Evolutionary conservation across 2,113 vertebrate species (phyloP).

Genomic region (Oncorhynchus nerka): DNA sequence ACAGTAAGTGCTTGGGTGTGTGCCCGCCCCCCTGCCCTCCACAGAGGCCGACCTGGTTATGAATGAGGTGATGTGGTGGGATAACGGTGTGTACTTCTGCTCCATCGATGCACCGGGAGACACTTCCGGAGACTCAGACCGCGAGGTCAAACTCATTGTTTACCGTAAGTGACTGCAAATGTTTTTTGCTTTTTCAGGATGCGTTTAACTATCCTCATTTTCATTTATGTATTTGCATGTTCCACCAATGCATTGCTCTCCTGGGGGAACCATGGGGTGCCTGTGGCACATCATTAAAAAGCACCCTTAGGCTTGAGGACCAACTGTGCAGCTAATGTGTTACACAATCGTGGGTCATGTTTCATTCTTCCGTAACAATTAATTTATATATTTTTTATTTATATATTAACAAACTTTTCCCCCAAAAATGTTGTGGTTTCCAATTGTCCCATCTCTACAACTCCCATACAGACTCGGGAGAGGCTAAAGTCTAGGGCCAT

Average conservation of each 20-base stretch:
- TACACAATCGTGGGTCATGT: not conserved
- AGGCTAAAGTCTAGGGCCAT: too few species aligned
- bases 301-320: too few species aligned
- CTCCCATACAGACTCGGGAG: too few species aligned
- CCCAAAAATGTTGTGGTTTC: too few species aligned
- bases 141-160: slow-evolving; percentile 85
- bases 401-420: too few species aligned
- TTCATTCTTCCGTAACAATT: not conserved
- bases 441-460: too few species aligned
- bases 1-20: not conserved
- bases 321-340: not conserved
- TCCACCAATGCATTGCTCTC: too few species aligned
- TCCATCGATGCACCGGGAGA: slow-evolving; percentile 87
- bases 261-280: too few species aligned
- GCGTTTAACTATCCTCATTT: too few species aligned
- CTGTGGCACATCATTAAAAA: too few species aligned
- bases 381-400: too few species aligned
- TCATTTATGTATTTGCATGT: too few species aligned
- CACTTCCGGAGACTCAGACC: slow-evolving; percentile 78
- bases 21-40: not conserved
- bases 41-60: slow-evolving; percentile 91
- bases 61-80: slow-evolving; percentile 97
- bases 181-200: not conserved
- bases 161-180: slow-evolving; percentile 79
- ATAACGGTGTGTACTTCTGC: slow-evolving; percentile 91